Conservation (phyloP, 2,113 vertebrate genomes). For the Deroptyus accipitrinus region DNA sequence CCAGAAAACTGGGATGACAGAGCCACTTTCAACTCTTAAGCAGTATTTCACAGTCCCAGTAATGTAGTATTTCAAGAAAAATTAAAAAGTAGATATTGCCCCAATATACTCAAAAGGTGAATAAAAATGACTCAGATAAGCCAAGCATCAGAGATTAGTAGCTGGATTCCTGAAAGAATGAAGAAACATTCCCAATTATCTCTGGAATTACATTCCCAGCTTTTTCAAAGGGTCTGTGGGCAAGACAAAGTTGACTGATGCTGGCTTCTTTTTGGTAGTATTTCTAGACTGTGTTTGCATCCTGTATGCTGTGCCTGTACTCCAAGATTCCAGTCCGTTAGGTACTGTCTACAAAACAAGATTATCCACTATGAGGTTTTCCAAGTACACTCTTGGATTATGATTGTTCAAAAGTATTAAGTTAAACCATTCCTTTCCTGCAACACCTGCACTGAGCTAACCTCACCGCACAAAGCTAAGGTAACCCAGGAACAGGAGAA, state of each 20-base stretch:
- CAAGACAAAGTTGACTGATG: not conserved
- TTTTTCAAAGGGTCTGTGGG: not conserved
- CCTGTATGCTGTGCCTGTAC: not conserved
- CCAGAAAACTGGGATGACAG: not conserved
- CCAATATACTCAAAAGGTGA: not conserved
- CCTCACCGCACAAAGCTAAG: not conserved
- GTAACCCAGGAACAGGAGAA: not conserved
- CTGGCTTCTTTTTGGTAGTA: not conserved
- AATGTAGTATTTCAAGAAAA: not conserved
- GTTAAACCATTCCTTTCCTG: not conserved
- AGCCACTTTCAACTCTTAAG: not conserved
- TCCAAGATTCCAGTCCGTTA: not conserved
- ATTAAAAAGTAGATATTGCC: not conserved
- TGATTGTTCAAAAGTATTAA: not conserved
- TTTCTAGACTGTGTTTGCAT: not conserved
- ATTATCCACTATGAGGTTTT: not conserved
- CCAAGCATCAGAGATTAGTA: not conserved
- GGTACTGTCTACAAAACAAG: not conserved
- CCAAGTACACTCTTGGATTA: not conserved
- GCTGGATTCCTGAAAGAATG: not conserved
- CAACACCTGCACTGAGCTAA: not conserved
- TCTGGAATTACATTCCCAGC: not conserved
- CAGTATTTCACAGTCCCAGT: not conserved
- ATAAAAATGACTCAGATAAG: not conserved
- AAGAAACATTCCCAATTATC: not conserved